phyloP scores from a whole-genome alignment of 2,888 invertebrate genomes.

The Vesta saturnalis region DNA sequence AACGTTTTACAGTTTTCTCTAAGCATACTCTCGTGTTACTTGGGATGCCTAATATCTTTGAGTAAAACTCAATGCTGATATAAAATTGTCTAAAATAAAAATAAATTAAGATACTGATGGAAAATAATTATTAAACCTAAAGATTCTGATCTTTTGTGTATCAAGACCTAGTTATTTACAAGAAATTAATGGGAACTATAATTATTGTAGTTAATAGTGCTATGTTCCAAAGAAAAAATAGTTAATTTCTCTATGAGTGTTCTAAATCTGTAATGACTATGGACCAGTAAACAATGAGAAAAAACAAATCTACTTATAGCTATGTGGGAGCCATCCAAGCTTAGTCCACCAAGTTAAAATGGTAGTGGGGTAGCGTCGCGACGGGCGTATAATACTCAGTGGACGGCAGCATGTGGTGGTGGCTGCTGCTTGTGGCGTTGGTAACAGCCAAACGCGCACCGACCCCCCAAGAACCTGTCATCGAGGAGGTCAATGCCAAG shows the following conservation, averaged over 20 bases:
- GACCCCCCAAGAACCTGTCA: conserved; percentile 72
- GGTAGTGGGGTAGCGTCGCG: conserved; percentile 55
- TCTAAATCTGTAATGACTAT: background rate
- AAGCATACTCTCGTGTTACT: too few relatives aligned
- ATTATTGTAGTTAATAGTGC: background rate
- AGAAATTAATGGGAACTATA: too few relatives aligned
- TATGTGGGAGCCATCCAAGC: conserved; percentile 38
- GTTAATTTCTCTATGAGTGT: background rate
- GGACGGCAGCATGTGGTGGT: conserved; percentile 63
- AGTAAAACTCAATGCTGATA: too few relatives aligned
- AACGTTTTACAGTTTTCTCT: too few relatives aligned
- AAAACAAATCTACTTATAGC: conserved; percentile 30
- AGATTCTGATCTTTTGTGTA: too few relatives aligned
- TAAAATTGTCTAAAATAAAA: too few relatives aligned
- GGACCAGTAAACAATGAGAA: conserved; percentile 5
- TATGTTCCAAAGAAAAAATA: background rate
- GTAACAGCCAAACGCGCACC: conserved; percentile 60
- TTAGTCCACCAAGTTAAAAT: conserved; percentile 41
- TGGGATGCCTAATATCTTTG: too few relatives aligned
- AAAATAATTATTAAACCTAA: too few relatives aligned
- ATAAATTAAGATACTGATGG: too few relatives aligned
- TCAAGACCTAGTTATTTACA: too few relatives aligned
- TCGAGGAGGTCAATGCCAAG: conserved; percentile 93
- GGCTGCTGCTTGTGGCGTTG: conserved; percentile 67
- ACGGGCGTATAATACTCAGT: conserved; percentile 54